A percentile compares a stretch with the other conserved stretches of the same genome.
Evolutionary conservation across 2,888 invertebrate species (phyloP).

Genomic region (Aleiodes alternator): DNA sequence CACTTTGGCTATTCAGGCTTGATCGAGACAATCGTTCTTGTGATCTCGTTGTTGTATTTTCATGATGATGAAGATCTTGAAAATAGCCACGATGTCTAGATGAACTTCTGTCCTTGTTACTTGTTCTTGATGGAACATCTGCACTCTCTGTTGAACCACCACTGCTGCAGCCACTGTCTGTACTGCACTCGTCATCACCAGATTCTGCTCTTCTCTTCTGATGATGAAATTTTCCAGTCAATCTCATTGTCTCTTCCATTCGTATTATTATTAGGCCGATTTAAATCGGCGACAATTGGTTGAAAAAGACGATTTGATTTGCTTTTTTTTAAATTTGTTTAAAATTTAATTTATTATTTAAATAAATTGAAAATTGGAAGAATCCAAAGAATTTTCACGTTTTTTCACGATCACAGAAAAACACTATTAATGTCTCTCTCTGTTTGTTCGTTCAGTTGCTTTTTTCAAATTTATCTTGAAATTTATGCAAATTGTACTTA

Average conservation of each 20-base stretch:
- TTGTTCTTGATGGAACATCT: constrained; percentile 63
- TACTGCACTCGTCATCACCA: constrained; percentile 69
- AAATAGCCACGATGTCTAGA: constrained; percentile 60
- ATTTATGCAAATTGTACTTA: neutral
- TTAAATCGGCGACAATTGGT: neutral
- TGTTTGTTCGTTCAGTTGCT: neutral
- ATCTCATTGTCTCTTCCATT: constrained; percentile 66
- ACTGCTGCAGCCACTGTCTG: constrained; percentile 76
- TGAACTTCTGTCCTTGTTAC: constrained; percentile 60
- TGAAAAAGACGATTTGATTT: neutral
- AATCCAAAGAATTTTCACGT: neutral
- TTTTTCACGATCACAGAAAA: neutral
- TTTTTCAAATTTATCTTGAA: neutral
- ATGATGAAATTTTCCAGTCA: constrained; percentile 57
- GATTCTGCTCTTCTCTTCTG: constrained; percentile 56
- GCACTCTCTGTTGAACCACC: constrained; percentile 74
- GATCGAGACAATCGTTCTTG: constrained; percentile 63
- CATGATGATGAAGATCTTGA: constrained; percentile 60
- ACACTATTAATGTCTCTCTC: neutral
- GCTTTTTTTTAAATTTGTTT: neutral
- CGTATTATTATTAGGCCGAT: neutral
- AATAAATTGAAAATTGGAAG: neutral
- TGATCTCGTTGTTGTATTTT: constrained; percentile 59
- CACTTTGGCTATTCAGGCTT: constrained; percentile 58
- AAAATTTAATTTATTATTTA: neutral